Evolutionary conservation across 2,113 vertebrate species (phyloP), one percentile per base, ranked within the genome.

Genomic region (Glaucomys volans): DNA sequence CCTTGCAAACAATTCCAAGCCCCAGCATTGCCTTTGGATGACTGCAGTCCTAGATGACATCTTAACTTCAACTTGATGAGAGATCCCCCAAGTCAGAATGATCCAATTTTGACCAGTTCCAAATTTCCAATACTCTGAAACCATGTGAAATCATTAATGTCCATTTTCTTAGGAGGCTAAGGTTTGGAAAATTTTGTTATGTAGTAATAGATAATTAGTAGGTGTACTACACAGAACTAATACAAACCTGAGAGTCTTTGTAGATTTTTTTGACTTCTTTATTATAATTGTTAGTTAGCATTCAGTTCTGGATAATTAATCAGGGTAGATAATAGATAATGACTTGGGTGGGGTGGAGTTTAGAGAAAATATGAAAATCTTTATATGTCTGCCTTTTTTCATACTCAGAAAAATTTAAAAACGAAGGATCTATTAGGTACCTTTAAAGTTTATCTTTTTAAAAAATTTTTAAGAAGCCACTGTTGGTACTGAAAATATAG

Each of bases 361-460:
- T 57, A 24, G 40, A 85, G 54, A 96, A 42, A 59, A 42, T 71
- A 76, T 87, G 84, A 87, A 96, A 81, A 82, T 94, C 40, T 91
- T 62, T 62, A 62, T 28, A 11, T 62, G 18, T 85, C 72, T 91
- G n/a, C 3, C 67, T 97, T 93, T 83, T 24, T 80, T 95, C 47
- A 28, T 30, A 79, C 52, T n/a, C n/a, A 57, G 59, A 87, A 66
- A 62, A 62, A 80, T 2, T 37, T 26, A 32, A 59, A 86, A 44
- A 28, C 81, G 14, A 88, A 74, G 28, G 62, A 62, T 2, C 37
- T 72, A 50, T 28, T 83, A 32, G 47, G 76, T 87, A 92, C 14
- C 12, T 50, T 62, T 50, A 59, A 24, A 42, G 13, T 67, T 86
- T 28, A n/a, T 57, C 5, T 77, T 64, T 47, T 42, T 44, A 16